Conservation (phyloP, 2,888 invertebrate genomes). For the Sinelater perroti region DNA sequence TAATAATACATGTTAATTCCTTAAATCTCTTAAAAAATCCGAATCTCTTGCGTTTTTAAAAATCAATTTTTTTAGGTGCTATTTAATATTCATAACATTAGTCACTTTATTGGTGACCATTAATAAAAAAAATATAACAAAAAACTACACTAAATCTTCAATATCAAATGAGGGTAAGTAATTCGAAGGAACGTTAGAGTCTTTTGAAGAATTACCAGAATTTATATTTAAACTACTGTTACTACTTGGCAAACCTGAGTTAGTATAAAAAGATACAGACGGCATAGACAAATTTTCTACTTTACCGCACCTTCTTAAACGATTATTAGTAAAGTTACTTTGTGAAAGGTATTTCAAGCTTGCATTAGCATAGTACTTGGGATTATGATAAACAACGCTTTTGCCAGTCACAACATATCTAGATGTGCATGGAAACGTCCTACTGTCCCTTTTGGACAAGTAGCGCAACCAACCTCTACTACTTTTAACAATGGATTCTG, state of each 20-base stretch:
- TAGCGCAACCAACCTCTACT: conserved; percentile 17
- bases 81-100: too few relatives aligned
- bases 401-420: conserved; percentile 24
- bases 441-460: conserved; percentile 9
- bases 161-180: too few relatives aligned
- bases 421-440: conserved; percentile 28
- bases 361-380: conserved; percentile 20
- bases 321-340: not conserved
- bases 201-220: not conserved
- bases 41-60: too few relatives aligned
- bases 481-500: conserved; percentile 2
- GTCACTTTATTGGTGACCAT: too few relatives aligned
- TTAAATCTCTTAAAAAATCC: too few relatives aligned
- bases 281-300: not conserved
- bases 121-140: too few relatives aligned
- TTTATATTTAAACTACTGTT: not conserved
- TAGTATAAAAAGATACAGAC: not conserved
- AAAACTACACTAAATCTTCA: conserved; percentile 33
- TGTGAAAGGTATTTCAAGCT: too few relatives aligned
- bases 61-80: too few relatives aligned
- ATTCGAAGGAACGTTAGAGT: not conserved
- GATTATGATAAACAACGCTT: conserved; percentile 11
- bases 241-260: not conserved
- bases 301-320: not conserved
- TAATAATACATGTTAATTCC: too few relatives aligned